Base-by-base conservation (phyloP, 92 coral and sea anemone genomes). In the Nematostella vectensis region DNA sequence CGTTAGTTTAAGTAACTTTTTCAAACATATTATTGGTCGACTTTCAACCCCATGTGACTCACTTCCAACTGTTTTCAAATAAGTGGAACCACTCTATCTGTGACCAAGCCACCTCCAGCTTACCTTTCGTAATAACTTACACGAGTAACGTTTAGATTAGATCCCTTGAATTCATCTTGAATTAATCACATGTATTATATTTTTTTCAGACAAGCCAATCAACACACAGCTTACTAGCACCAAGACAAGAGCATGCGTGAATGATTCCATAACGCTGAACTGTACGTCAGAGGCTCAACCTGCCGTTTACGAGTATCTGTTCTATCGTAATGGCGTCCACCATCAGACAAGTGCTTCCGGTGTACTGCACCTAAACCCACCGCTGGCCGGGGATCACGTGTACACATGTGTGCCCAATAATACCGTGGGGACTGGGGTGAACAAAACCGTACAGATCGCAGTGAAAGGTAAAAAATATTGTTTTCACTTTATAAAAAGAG, bases 211-310 rank as follows among this genome's bases (percentile, higher is more conserved):
- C 36, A 43, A 28, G 20, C 64, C 81, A 12, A 16, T 51, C 30
- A 25, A 39, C 20, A 66, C 69, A 44, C 15, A 19, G 19, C 58
- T 74, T 25, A 24, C 52, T 19, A 22, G 50, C 25, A 31, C 55
- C 0, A 40, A 30, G 6, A 54, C 23, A 0, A 45, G 19, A 19
- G 57, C 47, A 20, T 75, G 82, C 25, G 27, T 23, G 20, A 44
- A 45, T 48, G 69, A 54, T n/a, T 17, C 44, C 17, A 37, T 77
- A 25, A 28, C 59, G 3, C 51, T 76, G 3, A 61, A 48, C 47
- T 76, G 83, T 48, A 33, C 57, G 4, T 42, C 77, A 23, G 61
- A 62, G 49, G 66, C 77, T 54, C 51, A 62, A 45, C 83, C 83
- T 15, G 45, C 26, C 2, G 57, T 63, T 3, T 49, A 63, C 56